Conservation (phyloP, 2,888 invertebrate genomes). For the Limnephilus marmoratus region DNA sequence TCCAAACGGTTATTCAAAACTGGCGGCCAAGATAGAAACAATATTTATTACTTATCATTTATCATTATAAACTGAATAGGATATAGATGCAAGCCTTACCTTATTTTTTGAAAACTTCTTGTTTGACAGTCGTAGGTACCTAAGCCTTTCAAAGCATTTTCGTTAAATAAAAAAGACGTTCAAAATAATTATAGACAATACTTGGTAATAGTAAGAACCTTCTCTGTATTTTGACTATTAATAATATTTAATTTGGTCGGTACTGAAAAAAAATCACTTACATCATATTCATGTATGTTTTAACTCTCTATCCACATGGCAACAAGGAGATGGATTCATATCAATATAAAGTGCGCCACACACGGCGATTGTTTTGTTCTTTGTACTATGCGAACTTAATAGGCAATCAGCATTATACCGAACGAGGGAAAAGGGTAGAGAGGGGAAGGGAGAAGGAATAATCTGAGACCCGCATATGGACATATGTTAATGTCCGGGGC, state of each 20-base stretch:
- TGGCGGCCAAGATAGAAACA: no score
- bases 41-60: no score
- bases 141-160: no score
- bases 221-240: no score
- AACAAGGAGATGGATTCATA: constrained; percentile 45
- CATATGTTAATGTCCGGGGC: constrained; percentile 53
- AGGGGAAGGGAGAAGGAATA: constrained; percentile 47
- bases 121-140: no score
- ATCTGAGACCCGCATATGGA: constrained; percentile 47
- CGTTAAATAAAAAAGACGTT: no score
- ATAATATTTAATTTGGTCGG: no score
- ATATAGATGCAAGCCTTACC: no score
- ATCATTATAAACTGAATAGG: no score
- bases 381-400: constrained; percentile 53
- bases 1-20: no score
- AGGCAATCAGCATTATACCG: constrained; percentile 59
- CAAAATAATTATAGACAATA: no score
- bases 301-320: neutral
- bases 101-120: no score
- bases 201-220: neutral
- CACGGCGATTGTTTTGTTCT: constrained; percentile 54
- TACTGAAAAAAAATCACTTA: neutral
- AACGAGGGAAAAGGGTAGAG: constrained; percentile 8
- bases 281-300: neutral
- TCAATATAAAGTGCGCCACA: constrained; percentile 50